Evolutionary conservation across 2,113 vertebrate species (phyloP).

Genomic region (Pyrgilauda ruficollis): DNA sequence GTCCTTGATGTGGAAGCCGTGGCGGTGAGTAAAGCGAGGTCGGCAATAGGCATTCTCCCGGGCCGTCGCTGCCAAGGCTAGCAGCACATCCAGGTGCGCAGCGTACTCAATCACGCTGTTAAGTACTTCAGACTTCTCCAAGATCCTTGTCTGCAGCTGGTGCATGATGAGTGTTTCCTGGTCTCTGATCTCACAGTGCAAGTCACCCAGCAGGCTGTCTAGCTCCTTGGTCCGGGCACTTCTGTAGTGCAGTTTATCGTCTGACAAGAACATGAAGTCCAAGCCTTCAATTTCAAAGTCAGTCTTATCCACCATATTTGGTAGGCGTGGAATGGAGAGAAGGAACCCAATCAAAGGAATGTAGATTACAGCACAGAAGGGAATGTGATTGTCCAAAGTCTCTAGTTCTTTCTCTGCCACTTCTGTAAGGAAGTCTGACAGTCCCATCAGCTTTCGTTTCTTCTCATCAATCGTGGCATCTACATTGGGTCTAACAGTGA

Average conservation of each 20-base stretch:
- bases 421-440: constrained; percentile 91
- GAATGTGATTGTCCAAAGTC: constrained; percentile 81
- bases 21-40: constrained; percentile 64
- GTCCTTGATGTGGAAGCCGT: constrained; percentile 64
- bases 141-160: constrained; percentile 84
- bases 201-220: constrained; percentile 87
- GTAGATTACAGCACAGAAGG: constrained; percentile 91
- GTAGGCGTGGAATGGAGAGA: constrained; percentile 86
- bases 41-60: constrained; percentile 88
- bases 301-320: constrained; percentile 85
- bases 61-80: constrained; percentile 86
- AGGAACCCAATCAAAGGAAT: constrained; percentile 97
- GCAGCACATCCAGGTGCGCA: constrained; percentile 90
- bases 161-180: constrained; percentile 91
- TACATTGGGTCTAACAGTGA: constrained; percentile 87
- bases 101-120: constrained; percentile 83
- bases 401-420: constrained; percentile 89
- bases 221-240: constrained; percentile 89
- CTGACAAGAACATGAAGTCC: constrained; percentile 95
- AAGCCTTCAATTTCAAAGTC: constrained; percentile 91
- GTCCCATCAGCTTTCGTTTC: constrained; percentile 88
- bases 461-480: constrained; percentile 91
- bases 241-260: constrained; percentile 90
- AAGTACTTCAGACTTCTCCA: constrained; percentile 82
- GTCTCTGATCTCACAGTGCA: constrained; percentile 92